These are phyloP conservation scores for Frankliniella fusca DNA, from an alignment of 2,888 invertebrate species.

Conservation along the genomic window DNA sequence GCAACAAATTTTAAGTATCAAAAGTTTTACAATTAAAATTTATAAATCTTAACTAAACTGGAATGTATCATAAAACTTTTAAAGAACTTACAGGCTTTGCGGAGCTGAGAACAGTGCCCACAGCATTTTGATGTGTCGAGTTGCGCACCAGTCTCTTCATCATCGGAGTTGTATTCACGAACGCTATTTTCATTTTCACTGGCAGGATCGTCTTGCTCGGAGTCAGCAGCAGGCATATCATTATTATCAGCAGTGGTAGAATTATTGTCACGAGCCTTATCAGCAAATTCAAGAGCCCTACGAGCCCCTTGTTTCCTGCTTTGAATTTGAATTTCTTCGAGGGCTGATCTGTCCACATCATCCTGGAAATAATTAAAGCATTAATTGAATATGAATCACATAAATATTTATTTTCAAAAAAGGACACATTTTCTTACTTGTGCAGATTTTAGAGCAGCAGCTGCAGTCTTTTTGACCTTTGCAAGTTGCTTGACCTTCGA, in stretches of 20 bases:
- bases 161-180: too few relatives aligned
- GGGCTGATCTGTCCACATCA: background rate
- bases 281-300: background rate
- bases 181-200: too few relatives aligned
- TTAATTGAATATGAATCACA: background rate
- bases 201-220: too few relatives aligned
- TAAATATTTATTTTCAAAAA: background rate
- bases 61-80: background rate
- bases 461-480: background rate
- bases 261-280: background rate
- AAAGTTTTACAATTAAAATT: too few relatives aligned
- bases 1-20: too few relatives aligned
- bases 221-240: too few relatives aligned
- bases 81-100: background rate
- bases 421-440: background rate
- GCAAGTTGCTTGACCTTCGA: background rate
- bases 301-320: background rate
- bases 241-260: too few relatives aligned
- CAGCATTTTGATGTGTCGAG: background rate
- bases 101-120: background rate
- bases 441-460: background rate
- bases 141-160: too few relatives aligned
- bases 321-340: background rate
- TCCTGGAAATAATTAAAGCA: background rate
- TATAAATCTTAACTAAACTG: too few relatives aligned